A percentile compares a stretch with the other conserved stretches of the same genome.
Evolutionary conservation across 2,797 vertebrate species (phyloP).

Genomic region (Odontamblyopus rebecca): DNA sequence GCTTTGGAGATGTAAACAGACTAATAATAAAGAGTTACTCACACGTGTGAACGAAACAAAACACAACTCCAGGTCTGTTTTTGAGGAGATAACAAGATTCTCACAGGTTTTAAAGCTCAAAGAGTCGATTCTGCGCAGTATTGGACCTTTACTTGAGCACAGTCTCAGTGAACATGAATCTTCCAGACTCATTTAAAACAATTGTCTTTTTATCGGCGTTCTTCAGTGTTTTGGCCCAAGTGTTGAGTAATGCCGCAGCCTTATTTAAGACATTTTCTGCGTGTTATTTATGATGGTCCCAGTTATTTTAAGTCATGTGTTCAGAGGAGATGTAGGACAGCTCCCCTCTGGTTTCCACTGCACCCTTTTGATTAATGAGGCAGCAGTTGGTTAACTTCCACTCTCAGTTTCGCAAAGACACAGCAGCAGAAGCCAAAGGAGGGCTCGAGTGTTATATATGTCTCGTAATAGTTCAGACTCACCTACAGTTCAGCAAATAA

Average conservation of each 20-base stretch:
- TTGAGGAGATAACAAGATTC: too few relatives aligned
- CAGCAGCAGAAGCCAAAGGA: conserved; percentile 1
- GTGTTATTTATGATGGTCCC: conserved; percentile 60
- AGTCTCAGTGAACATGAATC: too few relatives aligned
- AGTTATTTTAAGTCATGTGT: conserved; percentile 62
- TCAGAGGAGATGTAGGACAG: conserved; percentile 69
- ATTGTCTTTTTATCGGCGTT: conserved; percentile 10
- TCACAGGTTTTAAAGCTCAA: too few relatives aligned
- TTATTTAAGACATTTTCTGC: conserved; percentile 54
- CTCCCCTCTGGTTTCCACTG: conserved; percentile 65
- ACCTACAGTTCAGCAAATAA: conserved; percentile 33
- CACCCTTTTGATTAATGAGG: conserved; percentile 74
- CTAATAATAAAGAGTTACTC: too few relatives aligned
- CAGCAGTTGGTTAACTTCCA: conserved; percentile 62
- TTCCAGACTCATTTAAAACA: not conserved
- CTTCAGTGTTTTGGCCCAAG: conserved; percentile 34
- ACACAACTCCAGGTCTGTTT: not conserved
- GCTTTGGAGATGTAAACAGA: too few relatives aligned
- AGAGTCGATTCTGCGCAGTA: too few relatives aligned
- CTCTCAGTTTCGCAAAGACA: conserved; percentile 58
- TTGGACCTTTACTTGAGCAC: too few relatives aligned
- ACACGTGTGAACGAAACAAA: too few relatives aligned
- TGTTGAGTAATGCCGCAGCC: conserved; percentile 50
- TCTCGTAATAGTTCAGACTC: conserved; percentile 77
- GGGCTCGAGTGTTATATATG: conserved; percentile 59